These are phyloP conservation scores for Nerophis lumbriciformis DNA, from an alignment of 2,113 vertebrate genomes.

Conservation along the genomic window DNA sequence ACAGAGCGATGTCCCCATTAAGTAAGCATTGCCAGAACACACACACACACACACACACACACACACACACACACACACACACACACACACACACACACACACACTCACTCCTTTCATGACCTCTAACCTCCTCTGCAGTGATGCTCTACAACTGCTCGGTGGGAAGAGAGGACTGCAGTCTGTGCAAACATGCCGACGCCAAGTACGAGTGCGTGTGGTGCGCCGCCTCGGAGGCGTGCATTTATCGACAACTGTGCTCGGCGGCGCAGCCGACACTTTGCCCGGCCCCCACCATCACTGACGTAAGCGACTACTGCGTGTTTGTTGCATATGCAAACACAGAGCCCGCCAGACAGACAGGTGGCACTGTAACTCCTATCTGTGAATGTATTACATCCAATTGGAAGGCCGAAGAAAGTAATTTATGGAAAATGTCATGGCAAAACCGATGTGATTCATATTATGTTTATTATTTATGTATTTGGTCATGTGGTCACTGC, in stretches of 20 bases:
- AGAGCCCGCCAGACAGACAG: no score
- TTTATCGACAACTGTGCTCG: conserved; percentile 75
- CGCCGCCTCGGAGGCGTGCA: conserved; percentile 63
- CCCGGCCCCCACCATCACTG: conserved; percentile 80
- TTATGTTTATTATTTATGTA: no score
- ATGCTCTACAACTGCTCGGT: conserved; percentile 92
- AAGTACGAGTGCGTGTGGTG: conserved; percentile 89
- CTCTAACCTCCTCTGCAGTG: conserved; percentile 63
- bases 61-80: conserved; percentile 47
- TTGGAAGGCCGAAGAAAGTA: no score
- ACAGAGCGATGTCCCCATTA: no score
- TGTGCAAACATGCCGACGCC: conserved; percentile 78
- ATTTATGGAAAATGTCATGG: no score
- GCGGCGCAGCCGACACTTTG: conserved; percentile 56
- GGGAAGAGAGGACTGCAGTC: conserved; percentile 86
- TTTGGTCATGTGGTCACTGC: background rate
- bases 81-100: conserved; percentile 23
- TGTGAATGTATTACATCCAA: no score
- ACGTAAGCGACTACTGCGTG: conserved; percentile 64
- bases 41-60: no score
- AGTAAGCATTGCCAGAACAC: no score
- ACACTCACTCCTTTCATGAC: background rate
- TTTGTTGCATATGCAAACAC: background rate
- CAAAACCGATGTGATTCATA: no score
- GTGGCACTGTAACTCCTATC: no score